Evolutionary conservation across 2,113 vertebrate species (phyloP), one percentile per base, ranked within the genome.

Genomic region (Cochlearius cochlearius): DNA sequence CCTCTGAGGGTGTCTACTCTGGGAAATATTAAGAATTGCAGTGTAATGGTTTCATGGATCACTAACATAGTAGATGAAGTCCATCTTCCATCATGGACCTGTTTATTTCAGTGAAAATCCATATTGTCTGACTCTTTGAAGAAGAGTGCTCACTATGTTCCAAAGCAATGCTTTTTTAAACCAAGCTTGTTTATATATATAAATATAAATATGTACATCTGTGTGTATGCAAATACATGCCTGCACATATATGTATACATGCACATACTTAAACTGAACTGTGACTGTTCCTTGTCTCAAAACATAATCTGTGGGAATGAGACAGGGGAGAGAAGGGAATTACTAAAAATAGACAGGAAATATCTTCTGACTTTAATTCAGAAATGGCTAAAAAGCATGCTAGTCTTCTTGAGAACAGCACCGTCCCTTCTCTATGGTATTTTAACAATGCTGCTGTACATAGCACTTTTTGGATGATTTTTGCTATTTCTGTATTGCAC

Each of bases 401-500:
- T 59, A 56, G 85, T 77, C 84, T 77, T 45, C 92, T 71, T 56
- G 91, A n/a, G 55, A 86, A 34, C 38, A 69, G 92, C 94, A 79
- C 71, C 13, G 3, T 78, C 90, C 86, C 86, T 93, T 68, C 92
- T 30, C 16, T 14, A 14, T 29, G 64, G 77, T 93, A 38, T 78
- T 96, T 94, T 67, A 92, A 86, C 93, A 72, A 95, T 95, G 97
- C 97, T 98, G 97, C 97, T 97, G 98, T 92, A 87, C 97, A 96
- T 96, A 98, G 98, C 98, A 98, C 94, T 97, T 98, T 98, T 97
- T 58, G 95, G 93, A 95, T 95, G 88, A 94, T 85, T 97, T 91
- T 95, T 92, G 93, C 92, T 96, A 96, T 97, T 97, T 98, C 97
- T 98, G 98, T 97, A 98, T 98, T 98, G 97, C 98, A 98, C 98